Evolutionary conservation across 2,797 vertebrate genomes (phyloP), one percentile per base, ranked within the genome.

Genomic region (Pangasius krempfi): DNA sequence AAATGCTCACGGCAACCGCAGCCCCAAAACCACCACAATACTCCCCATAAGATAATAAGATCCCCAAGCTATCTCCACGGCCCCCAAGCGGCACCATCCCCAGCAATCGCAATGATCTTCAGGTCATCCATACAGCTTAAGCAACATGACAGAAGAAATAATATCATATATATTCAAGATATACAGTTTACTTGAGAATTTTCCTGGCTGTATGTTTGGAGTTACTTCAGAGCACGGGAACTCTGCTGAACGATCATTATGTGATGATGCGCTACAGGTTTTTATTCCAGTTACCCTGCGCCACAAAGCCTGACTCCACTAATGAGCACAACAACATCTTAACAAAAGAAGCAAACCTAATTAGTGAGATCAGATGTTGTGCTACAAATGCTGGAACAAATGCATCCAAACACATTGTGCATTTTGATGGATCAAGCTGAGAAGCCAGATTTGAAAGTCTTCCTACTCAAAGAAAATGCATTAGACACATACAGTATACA

Each of bases 361-460:
- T 88, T 81, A 85, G 52, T 33, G 37, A 75, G 83, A 85, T 85
- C 83, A 88, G 88, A 88, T 85, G 88, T 30, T 88, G 58, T 7
- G 76, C 66, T 73, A 62, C 64, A 50, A 62, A 75, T 54, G 66
- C 54, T 54, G 66, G 84, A 86, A 82, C 88, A 89, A 60, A 82
- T 64, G 60, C 76, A 47, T 75, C 58, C 25, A 76, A 37, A 70
- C 47, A 54, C 78, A 64, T n/a, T 44, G 56, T 30, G 47, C 54
- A 33, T 89, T 70, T 30, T 25, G 54, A 73, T 16, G 58, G 84
- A 81, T 86, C 64, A 81, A 82, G 78, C 76, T 27, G 27, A 70
- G 73, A 79, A 73, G 6, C 2, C 40, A 56, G 30, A 70, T 66
- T 56, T 85, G 13, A n/a, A 44, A 58, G 25, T 4, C 5, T 30